These are phyloP conservation scores for Eulimnadia texana DNA, from an alignment of 1,140 invertebrate genomes.

Conservation along the genomic window DNA sequence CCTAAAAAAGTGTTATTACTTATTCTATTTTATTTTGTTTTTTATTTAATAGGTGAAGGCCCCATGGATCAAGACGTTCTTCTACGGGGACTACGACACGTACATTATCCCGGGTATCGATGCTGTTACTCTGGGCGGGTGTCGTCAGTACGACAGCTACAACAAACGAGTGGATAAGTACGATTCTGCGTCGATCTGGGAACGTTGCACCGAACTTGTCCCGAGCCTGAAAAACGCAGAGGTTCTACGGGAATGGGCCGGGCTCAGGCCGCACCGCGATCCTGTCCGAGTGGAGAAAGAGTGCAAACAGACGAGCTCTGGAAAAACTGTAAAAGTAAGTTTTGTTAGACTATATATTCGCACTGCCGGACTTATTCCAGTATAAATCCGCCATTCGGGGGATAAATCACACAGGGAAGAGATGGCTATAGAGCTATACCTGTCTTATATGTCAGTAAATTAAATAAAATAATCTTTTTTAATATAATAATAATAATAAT, in stretches of 20 bases:
- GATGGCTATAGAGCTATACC: too few species aligned
- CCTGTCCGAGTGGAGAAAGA: constrained; percentile 59
- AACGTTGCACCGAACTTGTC: constrained; percentile 51
- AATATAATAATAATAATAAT: too few species aligned
- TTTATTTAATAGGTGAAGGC: constrained; percentile 47
- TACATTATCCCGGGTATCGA: constrained; percentile 69
- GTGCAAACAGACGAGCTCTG: constrained; percentile 22
- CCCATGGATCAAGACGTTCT: constrained; percentile 77
- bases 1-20: too few species aligned
- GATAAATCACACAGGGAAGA: too few species aligned
- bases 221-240: constrained; percentile 48
- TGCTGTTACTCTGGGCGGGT: constrained; percentile 64
- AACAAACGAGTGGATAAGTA: constrained; percentile 48
- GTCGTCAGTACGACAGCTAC: constrained; percentile 61
- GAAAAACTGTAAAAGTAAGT: constrained; percentile 12
- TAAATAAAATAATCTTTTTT: too few species aligned
- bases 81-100: constrained; percentile 65
- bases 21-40: too few species aligned
- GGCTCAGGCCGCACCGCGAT: constrained; percentile 60
- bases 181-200: constrained; percentile 55
- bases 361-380: too few species aligned
- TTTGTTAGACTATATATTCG: too few species aligned
- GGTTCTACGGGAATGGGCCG: constrained; percentile 49
- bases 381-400: too few species aligned
- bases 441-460: too few species aligned